These are phyloP conservation scores for Scrobipalpa atriplicella DNA, from an alignment of 2,888 invertebrate species.

Conservation along the genomic window DNA sequence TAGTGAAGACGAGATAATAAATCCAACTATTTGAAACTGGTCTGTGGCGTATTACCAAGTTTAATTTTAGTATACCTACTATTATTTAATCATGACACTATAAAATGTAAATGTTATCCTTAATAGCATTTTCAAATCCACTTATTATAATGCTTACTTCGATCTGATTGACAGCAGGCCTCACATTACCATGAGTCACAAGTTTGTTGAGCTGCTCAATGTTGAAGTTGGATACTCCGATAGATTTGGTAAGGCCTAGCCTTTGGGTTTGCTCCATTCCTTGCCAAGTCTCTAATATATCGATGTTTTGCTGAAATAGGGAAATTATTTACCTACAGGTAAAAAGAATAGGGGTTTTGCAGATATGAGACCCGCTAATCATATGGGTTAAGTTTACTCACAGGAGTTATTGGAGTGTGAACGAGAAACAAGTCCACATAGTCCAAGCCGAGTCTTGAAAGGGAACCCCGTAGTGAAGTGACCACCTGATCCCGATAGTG, in stretches of 20 bases:
- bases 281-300: slow-evolving; percentile 88
- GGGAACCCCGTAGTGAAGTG: slow-evolving; percentile 60
- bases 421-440: slow-evolving; percentile 69
- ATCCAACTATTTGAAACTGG: too few species aligned
- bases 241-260: slow-evolving; percentile 84
- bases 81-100: too few species aligned
- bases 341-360: too few species aligned
- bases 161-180: slow-evolving; percentile 84
- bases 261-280: slow-evolving; percentile 88
- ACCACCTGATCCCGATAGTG: slow-evolving; percentile 64
- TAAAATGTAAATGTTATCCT: too few species aligned
- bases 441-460: slow-evolving; percentile 54
- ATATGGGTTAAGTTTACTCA: neutral
- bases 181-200: slow-evolving; percentile 78
- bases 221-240: slow-evolving; percentile 92
- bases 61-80: too few species aligned
- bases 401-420: slow-evolving; percentile 40
- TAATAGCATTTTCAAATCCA: too few species aligned
- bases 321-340: too few species aligned
- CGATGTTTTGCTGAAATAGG: slow-evolving; percentile 74
- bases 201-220: slow-evolving; percentile 85
- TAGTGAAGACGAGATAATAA: too few species aligned
- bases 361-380: too few species aligned
- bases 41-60: too few species aligned
- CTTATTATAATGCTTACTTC: slow-evolving; percentile 52